Evolutionary conservation across 2,888 invertebrate genomes (phyloP), one percentile per base, ranked within the genome.

Genomic region (Serrognathus titanus): DNA sequence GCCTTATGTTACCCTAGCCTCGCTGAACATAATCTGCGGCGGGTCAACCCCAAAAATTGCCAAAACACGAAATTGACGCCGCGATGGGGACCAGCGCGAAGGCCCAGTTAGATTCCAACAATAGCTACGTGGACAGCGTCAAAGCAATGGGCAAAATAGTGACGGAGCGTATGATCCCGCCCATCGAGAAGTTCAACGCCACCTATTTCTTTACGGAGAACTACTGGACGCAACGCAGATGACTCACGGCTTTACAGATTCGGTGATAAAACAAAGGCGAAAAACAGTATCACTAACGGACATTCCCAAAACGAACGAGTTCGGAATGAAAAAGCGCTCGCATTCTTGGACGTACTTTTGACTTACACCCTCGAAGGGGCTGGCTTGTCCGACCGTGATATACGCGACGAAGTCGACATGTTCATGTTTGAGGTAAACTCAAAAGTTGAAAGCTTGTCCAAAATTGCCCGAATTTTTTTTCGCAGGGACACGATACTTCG

Each of bases 31-130:
- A 49, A 71, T 71, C 55, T 71, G 71, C 60, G 71, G 72, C 72
- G 63, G 68, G 66, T 11, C 5, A 7, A 7, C 24, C 24, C 12
- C 12, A 11, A 39, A 7, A 7, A 9, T 31, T 31, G 7, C 1
- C 24, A 31, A 5, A 5, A 5, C 24, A 4, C 2, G 6, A 31
- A 31, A 31, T 16, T 7, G 24, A 7, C 4, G 24, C 90, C 5
- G 88, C 93, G 8, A 94, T 94, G 93, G 94, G 92, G 0, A 83
- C 85, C 9, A 81, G 83, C 24, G 78, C 90, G 0, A 80, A 89
- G 69, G 89, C 91, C 0, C 92, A 92, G 72, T 78, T 78, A 6
- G 79, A 87, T 68, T 79, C 79, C 7, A 82, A 88, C 62, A 87
- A 88, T 0, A 82, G 85, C 63, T 92, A 92, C 70, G 88, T 92